These are phyloP conservation scores for Nerophis ophidion DNA, from an alignment of 2,113 vertebrate species.

Conservation along the genomic window DNA sequence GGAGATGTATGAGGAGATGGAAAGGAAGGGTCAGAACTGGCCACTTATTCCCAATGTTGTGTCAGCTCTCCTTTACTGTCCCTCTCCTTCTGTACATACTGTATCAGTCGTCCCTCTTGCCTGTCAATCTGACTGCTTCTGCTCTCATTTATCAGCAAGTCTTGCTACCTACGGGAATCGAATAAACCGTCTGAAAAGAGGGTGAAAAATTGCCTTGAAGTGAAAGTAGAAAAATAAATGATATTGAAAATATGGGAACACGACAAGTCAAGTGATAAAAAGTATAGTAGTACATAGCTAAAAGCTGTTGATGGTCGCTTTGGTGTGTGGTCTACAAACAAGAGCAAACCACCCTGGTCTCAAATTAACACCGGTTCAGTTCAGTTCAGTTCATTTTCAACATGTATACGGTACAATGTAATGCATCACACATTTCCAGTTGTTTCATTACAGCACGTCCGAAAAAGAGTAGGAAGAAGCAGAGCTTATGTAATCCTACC, in stretches of 20 bases:
- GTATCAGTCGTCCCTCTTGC: slow-evolving; percentile 7
- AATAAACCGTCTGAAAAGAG: background rate
- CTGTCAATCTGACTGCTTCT: slow-evolving; percentile 23
- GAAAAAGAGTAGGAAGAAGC: too few relatives aligned
- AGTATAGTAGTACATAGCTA: background rate
- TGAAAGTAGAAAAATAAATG: background rate
- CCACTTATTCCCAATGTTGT: slow-evolving; percentile 50
- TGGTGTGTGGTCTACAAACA: too few relatives aligned
- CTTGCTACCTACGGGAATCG: background rate
- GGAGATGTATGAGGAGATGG: slow-evolving; percentile 26
- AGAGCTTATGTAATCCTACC: too few relatives aligned
- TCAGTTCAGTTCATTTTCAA: too few relatives aligned
- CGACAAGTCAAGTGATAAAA: background rate
- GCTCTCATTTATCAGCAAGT: slow-evolving; percentile 1
- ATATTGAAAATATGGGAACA: background rate
- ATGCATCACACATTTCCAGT: too few relatives aligned
- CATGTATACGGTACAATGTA: too few relatives aligned
- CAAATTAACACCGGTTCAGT: too few relatives aligned
- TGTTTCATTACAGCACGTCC: too few relatives aligned
- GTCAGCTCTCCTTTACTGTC: slow-evolving; percentile 52
- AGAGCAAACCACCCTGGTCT: too few relatives aligned
- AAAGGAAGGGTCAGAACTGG: slow-evolving; percentile 32
- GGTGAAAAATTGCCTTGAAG: background rate
- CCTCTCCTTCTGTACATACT: slow-evolving; percentile 16
- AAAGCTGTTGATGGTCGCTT: background rate